Conservation (phyloP, 2,113 vertebrate species). For the Athene noctua region DNA sequence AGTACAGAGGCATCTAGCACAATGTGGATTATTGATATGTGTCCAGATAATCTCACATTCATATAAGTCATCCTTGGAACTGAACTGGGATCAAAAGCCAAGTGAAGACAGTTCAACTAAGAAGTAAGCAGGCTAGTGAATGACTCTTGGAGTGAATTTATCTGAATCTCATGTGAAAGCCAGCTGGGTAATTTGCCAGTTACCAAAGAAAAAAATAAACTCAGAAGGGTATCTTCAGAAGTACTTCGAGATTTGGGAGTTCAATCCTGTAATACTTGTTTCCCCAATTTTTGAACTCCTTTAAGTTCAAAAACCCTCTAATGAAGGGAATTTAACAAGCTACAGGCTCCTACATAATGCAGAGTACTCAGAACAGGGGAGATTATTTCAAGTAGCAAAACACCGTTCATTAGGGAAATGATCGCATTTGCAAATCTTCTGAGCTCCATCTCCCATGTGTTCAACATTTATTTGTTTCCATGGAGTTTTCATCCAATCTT, state of each 20-base stretch:
- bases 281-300: conserved; percentile 33
- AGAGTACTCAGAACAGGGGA: conserved; percentile 45
- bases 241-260: conserved; percentile 20
- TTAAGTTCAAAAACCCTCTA: conserved; percentile 40
- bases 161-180: not conserved
- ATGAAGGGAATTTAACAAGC: conserved; percentile 55
- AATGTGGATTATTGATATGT: not conserved
- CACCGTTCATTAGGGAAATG: conserved; percentile 39
- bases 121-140: not conserved
- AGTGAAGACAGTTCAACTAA: not conserved
- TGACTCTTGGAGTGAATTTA: not conserved
- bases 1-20: not conserved
- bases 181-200: not conserved
- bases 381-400: conserved; percentile 53
- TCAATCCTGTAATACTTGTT: conserved; percentile 37
- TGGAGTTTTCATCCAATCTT: conserved; percentile 84
- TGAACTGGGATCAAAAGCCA: not conserved
- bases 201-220: not conserved
- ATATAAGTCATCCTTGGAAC: not conserved
- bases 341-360: conserved; percentile 37
- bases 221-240: conserved; percentile 33
- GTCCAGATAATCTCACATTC: not conserved
- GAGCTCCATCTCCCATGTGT: conserved; percentile 85
- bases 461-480: conserved; percentile 87
- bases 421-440: conserved; percentile 83